phyloP scores from a whole-genome alignment of 2,797 vertebrate genomes.

The Micropoecilia bifurca region DNA sequence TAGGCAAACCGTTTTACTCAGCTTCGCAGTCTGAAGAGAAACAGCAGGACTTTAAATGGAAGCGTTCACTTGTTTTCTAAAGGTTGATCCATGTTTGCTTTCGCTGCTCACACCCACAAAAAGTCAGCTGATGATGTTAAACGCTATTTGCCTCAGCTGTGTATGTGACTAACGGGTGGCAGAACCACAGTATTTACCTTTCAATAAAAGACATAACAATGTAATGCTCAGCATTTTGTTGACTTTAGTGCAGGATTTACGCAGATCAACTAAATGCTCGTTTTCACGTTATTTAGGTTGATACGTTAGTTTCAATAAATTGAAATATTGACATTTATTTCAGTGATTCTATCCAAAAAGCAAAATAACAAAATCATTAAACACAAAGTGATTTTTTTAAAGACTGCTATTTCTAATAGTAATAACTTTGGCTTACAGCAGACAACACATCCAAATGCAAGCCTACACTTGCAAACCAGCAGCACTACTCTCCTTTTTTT shows the following conservation, averaged over 20 bases:
- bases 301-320: not conserved
- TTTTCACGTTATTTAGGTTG: constrained; percentile 28
- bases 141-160: constrained; percentile 21
- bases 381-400: not conserved
- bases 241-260: constrained; percentile 10
- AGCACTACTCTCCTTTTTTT: not conserved
- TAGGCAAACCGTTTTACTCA: not conserved
- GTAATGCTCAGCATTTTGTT: not conserved
- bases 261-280: constrained; percentile 1
- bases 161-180: not conserved
- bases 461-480: not conserved
- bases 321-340: not conserved
- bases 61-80: constrained; percentile 26
- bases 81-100: constrained; percentile 71
- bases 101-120: constrained; percentile 68
- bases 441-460: not conserved
- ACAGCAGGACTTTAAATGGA: constrained; percentile 19
- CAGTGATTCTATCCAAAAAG: not conserved
- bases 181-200: not conserved
- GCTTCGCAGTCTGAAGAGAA: not conserved
- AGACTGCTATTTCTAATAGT: not conserved
- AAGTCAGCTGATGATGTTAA: constrained; percentile 24
- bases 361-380: not conserved
- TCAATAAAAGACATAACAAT: not conserved
- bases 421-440: not conserved